Evolutionary conservation across 2,888 invertebrate species (phyloP).

Genomic region (Augiades crinisus): DNA sequence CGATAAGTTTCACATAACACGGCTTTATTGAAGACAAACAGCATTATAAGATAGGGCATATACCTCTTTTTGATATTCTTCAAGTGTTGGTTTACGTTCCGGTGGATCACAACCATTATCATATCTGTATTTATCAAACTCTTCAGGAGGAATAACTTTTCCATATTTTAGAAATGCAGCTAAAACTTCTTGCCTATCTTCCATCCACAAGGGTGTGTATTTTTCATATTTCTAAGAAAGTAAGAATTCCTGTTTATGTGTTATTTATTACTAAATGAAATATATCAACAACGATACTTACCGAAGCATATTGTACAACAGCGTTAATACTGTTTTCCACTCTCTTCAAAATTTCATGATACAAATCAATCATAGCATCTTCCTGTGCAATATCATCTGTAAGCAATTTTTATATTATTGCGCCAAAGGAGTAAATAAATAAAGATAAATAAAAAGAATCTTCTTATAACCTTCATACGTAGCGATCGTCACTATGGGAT

Average conservation of each 20-base stretch:
- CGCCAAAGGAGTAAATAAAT: neutral
- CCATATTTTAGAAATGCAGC: conserved; percentile 89
- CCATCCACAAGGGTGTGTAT: conserved; percentile 90
- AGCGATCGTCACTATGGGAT: conserved; percentile 63
- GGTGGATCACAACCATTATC: conserved; percentile 81
- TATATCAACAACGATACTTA: conserved; percentile 34
- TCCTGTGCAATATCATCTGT: conserved; percentile 82
- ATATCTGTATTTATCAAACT: conserved; percentile 81
- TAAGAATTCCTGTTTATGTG: conserved; percentile 20
- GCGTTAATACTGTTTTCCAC: conserved; percentile 68
- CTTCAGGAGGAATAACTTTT: conserved; percentile 86
- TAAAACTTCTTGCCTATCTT: conserved; percentile 88
- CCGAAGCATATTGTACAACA: conserved; percentile 59
- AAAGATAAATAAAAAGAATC: neutral
- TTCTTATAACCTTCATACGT: conserved; percentile 59
- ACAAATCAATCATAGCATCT: conserved; percentile 81
- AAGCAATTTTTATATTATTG: conserved; percentile 27
- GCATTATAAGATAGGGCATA: neutral
- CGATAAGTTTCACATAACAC: too few species aligned
- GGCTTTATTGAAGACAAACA: too few species aligned
- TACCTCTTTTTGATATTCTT: conserved; percentile 88
- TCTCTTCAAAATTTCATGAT: conserved; percentile 77
- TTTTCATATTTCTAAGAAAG: conserved; percentile 79
- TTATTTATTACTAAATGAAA: neutral
- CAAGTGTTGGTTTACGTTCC: conserved; percentile 77